Evolutionary conservation across 2,113 vertebrate species (phyloP).

Genomic region (Machaerirhynchus nigripectus): DNA sequence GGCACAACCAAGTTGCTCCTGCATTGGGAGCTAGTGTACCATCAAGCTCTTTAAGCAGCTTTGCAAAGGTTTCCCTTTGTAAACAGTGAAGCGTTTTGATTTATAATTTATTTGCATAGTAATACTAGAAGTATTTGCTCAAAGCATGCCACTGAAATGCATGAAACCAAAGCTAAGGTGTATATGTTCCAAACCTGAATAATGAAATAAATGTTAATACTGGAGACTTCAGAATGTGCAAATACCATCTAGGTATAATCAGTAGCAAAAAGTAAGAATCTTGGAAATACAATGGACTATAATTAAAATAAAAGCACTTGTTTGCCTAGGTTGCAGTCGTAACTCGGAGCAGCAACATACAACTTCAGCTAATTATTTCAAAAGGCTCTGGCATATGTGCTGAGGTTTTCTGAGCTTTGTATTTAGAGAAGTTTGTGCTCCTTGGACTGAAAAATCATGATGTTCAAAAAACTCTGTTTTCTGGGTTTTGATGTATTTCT

Average conservation of each 20-base stretch:
- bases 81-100: neutral
- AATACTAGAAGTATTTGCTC: neutral
- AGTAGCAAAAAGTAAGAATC: neutral
- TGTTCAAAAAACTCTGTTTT: neutral
- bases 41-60: neutral
- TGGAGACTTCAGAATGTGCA: neutral
- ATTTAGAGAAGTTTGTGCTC: neutral
- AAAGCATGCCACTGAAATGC: neutral
- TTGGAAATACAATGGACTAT: neutral
- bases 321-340: neutral
- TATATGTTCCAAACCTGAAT: neutral
- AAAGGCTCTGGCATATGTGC: neutral
- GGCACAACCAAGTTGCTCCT: neutral
- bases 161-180: neutral
- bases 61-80: neutral
- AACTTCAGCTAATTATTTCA: neutral
- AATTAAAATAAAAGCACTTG: neutral
- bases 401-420: neutral
- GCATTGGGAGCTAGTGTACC: neutral
- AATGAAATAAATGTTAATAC: neutral
- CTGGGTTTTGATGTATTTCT: neutral
- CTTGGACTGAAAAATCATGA: neutral
- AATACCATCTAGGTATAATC: neutral
- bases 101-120: neutral
- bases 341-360: neutral